Conservation (phyloP, 2,797 vertebrate genomes). For the Psittacula derbiana region DNA sequence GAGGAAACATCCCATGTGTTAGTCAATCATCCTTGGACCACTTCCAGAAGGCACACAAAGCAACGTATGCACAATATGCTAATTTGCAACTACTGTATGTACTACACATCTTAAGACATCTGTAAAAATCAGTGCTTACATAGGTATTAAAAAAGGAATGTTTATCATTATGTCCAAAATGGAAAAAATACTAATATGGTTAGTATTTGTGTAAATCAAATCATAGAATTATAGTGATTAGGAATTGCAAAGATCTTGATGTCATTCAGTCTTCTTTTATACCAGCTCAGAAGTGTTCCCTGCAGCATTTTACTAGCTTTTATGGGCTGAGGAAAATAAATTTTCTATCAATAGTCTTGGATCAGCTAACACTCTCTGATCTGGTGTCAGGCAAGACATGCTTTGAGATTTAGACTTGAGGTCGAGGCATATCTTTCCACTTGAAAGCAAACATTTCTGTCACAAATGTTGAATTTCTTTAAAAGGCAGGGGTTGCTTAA, state of each 20-base stretch:
- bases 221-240: slow-evolving; percentile 38
- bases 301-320: neutral
- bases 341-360: neutral
- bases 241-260: neutral
- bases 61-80: slow-evolving; percentile 33
- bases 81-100: slow-evolving; percentile 36
- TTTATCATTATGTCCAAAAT: neutral
- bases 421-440: neutral
- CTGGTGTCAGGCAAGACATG: neutral
- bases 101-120: slow-evolving; percentile 26
- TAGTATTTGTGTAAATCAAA: slow-evolving; percentile 5
- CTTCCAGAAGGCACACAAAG: slow-evolving; percentile 48
- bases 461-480: neutral
- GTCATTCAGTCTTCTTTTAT: neutral
- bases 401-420: neutral
- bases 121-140: neutral
- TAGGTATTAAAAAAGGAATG: neutral
- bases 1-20: slow-evolving; percentile 55
- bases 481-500: neutral
- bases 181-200: neutral
- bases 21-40: slow-evolving; percentile 19
- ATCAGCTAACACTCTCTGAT: neutral
- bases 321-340: neutral
- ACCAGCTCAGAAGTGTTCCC: neutral
- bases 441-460: neutral